Base-by-base conservation (phyloP, 2,797 vertebrate genomes). In the Triplophysa yarkandensis region DNA sequence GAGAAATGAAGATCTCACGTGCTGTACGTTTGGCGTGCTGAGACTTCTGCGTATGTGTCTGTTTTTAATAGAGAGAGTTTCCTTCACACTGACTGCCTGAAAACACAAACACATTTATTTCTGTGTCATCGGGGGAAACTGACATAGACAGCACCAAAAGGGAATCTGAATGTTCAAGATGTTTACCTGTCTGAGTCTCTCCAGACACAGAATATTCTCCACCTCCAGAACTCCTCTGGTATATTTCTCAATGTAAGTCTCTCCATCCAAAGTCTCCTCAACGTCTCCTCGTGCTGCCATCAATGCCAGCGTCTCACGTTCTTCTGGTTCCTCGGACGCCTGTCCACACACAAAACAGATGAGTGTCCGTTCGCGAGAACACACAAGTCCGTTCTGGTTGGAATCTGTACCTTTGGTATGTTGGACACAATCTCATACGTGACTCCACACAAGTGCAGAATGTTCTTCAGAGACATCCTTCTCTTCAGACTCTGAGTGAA, bases 391-490 rank as follows among this genome's bases (percentile, higher is more conserved):
- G 43, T 46, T 48, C n/a, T 19, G 44, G 48, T 32, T 43, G 67
- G 13, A 43, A 16, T 58, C 14, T 23, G 55, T 61, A 98, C 98
- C 97, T 99, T 99, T 85, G 98, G 98, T 92, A 99, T 94, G 86
- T 99, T 99, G 81, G 97, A 98, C 46, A 99, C 97, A 30, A 99
- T 98, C 89, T 99, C 96, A 81, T 99, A 99, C 46, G 91, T 95
- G 70, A 99, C 95, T 67, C 96, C 94, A 66, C 96, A 97, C 82
- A 94, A 93, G 85, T 95, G 93, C 78, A 96, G 89, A 8, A 94
- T 88, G 81, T 97, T 97, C 89, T 96, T 98, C 77, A 96, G 78
- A 13, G 97, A 98, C 94, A 99, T 99, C 86, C 95, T 92, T 84
- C 96, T 94, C 89, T 98, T 99, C 80, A 99, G 90, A 86, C 96